Evolutionary conservation across 2,888 invertebrate genomes (phyloP), one percentile per base, ranked within the genome.

Genomic region (Cryptophagus acutangulus): DNA sequence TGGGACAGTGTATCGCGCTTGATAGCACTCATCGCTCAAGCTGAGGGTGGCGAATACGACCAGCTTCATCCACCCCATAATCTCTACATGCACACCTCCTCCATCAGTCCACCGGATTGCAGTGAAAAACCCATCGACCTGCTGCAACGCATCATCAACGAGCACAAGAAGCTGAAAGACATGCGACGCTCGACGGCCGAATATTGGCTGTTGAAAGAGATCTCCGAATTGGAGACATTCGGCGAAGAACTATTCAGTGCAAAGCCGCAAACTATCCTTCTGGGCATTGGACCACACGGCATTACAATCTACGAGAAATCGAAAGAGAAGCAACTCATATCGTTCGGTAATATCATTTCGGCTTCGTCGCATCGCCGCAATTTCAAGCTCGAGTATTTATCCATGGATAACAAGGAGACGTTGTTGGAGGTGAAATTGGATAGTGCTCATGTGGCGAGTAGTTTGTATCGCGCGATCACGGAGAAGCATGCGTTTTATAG

Each of bases 401-500:
- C 76, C 2, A 75, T 77, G 38, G 82, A 84, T 49, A 81, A 81
- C 36, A 75, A 79, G 52, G 81, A 81, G 54, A 78, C 82, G 2
- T 76, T 80, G 24, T 70, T 88, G 45, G 83, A 86, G 65, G 81
- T 87, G 49, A 88, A 88, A 69, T 77, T 90, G 70, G 82, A 85
- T 55, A 86, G 87, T 30, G 82, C 82, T 41, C 83, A 84, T 30
- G 82, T 86, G 33, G 90, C 91, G 1, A 85, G 85, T 31, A 87
- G 87, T 24, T 70, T 89, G 16, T 89, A 88, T 68, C 75, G 91
- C 34, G 87, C 89, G 15, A 84, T 92, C 49, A 92, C 91, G 0
- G 92, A 92, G 70, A 88, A 89, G 55, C 90, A 91, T 67, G 90
- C 90, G 30, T 92, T 92, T 74, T 92, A 89, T 71, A 88, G 88